A percentile compares a stretch with the other conserved stretches of the same genome.
These are phyloP conservation scores for Bombylius discolor DNA, from an alignment of 2,888 invertebrate genomes.

Conservation along the genomic window DNA sequence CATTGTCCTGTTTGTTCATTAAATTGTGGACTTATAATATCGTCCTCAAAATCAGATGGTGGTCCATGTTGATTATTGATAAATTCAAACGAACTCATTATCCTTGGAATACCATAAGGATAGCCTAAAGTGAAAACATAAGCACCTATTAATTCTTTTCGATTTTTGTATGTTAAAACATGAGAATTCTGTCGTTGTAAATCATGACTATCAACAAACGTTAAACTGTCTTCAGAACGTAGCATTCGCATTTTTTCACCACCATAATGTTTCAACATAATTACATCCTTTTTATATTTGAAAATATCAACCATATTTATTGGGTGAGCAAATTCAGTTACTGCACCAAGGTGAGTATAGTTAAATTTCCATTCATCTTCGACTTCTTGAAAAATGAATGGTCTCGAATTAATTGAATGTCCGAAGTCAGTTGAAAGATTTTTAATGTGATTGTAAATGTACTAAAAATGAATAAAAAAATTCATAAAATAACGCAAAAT, in stretches of 20 bases:
- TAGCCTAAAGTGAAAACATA: constrained; percentile 56
- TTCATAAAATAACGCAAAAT: not conserved
- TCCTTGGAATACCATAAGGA: constrained; percentile 58
- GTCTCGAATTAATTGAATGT: not conserved
- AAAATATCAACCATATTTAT: constrained; percentile 19
- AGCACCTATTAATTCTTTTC: constrained; percentile 37
- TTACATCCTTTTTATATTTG: constrained; percentile 40
- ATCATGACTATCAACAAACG: constrained; percentile 78
- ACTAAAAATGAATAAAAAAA: not conserved
- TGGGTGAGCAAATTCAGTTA: constrained; percentile 51
- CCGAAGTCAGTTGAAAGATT: not conserved
- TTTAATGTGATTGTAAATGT: not conserved
- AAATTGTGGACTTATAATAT: constrained; percentile 42
- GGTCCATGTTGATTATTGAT: constrained; percentile 37
- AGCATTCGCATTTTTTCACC: constrained; percentile 52
- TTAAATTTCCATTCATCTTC: constrained; percentile 41
- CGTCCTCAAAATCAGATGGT: constrained; percentile 38
- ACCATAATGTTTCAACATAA: constrained; percentile 38
- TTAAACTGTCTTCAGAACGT: constrained; percentile 43
- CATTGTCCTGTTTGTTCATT: constrained; percentile 47
- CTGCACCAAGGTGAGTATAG: constrained; percentile 42
- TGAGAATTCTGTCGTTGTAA: constrained; percentile 61
- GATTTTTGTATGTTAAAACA: constrained; percentile 31
- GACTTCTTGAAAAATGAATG: constrained; percentile 15
- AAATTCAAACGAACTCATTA: constrained; percentile 74